These are phyloP conservation scores for Eristalis tenax DNA, from an alignment of 2,888 invertebrate genomes.

Conservation along the genomic window DNA sequence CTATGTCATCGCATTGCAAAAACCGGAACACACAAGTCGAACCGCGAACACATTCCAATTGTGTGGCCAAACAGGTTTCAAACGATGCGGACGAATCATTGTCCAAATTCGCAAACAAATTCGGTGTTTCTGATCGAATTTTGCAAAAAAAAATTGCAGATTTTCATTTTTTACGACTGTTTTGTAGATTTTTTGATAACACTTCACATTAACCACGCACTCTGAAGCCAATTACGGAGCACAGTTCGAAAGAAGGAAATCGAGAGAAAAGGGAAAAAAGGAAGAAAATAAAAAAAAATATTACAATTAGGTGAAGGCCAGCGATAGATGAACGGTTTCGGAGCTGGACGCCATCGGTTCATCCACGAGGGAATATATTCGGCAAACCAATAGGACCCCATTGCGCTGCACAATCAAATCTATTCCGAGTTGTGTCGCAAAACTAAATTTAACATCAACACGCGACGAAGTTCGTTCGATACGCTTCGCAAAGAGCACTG, in stretches of 20 bases:
- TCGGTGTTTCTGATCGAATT: neutral
- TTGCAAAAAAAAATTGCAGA: neutral
- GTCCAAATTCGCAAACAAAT: conserved; percentile 8
- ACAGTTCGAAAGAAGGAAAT: neutral
- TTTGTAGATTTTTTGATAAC: conserved; percentile 39
- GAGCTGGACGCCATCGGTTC: conserved; percentile 77
- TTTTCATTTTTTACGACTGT: conserved; percentile 1
- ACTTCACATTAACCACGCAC: conserved; percentile 31
- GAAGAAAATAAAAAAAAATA: neutral
- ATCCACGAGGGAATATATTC: conserved; percentile 78
- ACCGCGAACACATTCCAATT: conserved; percentile 3
- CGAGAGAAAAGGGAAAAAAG: neutral
- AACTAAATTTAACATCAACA: conserved; percentile 38
- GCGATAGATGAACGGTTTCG: conserved; percentile 47
- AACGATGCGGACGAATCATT: neutral
- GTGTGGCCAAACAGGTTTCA: conserved; percentile 34
- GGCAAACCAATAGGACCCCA: conserved; percentile 75
- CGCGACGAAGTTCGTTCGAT: neutral
- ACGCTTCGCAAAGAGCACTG: neutral
- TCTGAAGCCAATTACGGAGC: neutral
- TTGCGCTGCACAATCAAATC: neutral
- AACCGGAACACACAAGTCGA: neutral
- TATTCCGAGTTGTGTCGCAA: conserved; percentile 41
- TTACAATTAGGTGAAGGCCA: conserved; percentile 62
- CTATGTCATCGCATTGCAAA: conserved; percentile 15